Conservation (phyloP, 2,113 vertebrate genomes). For the Epinephelus cyanopodus region DNA sequence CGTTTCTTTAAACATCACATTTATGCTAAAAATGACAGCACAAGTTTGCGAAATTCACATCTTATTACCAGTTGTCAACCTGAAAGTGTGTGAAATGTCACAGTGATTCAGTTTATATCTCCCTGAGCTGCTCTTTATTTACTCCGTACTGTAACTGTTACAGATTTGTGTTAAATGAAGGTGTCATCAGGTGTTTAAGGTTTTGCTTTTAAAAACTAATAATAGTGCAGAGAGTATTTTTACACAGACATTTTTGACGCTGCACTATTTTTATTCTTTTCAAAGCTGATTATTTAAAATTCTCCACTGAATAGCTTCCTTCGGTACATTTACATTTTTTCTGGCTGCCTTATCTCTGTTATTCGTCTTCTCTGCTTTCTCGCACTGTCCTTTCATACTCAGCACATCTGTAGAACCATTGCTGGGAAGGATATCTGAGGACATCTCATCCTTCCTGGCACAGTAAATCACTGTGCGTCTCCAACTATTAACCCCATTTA, state of each 20-base stretch:
- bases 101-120: not conserved
- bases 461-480: not conserved
- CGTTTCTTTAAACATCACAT: too few relatives aligned
- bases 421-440: slow-evolving; percentile 37
- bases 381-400: not conserved
- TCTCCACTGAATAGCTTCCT: not conserved
- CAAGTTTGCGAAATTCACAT: too few relatives aligned
- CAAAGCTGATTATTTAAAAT: not conserved
- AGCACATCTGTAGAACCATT: slow-evolving; percentile 1
- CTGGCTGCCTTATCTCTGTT: not conserved
- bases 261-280: not conserved
- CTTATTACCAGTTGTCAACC: too few relatives aligned
- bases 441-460: slow-evolving; percentile 14
- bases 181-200: not conserved
- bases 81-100: too few relatives aligned
- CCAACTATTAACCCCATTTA: slow-evolving; percentile 18
- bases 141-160: not conserved
- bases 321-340: not conserved
- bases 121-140: not conserved
- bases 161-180: not conserved
- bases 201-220: not conserved
- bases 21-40: too few relatives aligned
- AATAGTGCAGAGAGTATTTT: slow-evolving; percentile 6
- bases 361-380: not conserved
- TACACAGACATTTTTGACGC: not conserved